Percentiles rank a stretch among this genome's conserved stretches.
Evolutionary conservation across 2,797 vertebrate genomes (phyloP).

Genomic region (Mycteria americana): DNA sequence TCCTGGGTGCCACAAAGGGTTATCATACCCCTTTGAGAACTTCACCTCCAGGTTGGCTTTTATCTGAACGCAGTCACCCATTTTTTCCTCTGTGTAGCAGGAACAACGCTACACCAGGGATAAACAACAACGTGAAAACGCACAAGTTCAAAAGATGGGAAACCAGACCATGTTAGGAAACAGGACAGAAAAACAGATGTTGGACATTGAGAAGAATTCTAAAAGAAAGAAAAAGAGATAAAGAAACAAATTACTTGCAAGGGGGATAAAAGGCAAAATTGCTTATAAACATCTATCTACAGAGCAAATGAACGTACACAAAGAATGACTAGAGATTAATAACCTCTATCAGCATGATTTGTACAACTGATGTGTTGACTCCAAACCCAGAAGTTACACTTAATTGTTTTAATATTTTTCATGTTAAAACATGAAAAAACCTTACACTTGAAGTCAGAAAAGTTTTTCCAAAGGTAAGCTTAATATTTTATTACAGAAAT

Average conservation of each 20-base stretch:
- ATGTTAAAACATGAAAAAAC: not conserved
- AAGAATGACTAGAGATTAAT: not conserved
- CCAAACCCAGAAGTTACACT: not conserved
- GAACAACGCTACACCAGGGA: not conserved
- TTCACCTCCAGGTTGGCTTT: not conserved
- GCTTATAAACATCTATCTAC: not conserved
- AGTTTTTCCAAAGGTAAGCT: not conserved
- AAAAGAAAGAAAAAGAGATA: not conserved
- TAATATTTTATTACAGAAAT: not conserved
- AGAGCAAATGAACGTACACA: not conserved
- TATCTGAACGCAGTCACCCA: not conserved
- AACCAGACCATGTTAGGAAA: not conserved
- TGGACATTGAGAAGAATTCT: not conserved
- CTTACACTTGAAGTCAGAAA: not conserved
- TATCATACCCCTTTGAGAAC: not conserved
- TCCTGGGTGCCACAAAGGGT: not conserved
- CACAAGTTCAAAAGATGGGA: not conserved
- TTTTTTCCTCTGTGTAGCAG: not conserved
- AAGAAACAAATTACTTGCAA: not conserved
- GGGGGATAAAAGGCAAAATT: not conserved
- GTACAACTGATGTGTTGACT: not conserved
- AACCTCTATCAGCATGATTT: not conserved
- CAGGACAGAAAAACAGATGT: not conserved
- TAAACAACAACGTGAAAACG: not conserved
- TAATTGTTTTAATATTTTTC: not conserved